Evolutionary conservation across 2,888 invertebrate genomes (phyloP).

Genomic region (Drosophila engyochracea): DNA sequence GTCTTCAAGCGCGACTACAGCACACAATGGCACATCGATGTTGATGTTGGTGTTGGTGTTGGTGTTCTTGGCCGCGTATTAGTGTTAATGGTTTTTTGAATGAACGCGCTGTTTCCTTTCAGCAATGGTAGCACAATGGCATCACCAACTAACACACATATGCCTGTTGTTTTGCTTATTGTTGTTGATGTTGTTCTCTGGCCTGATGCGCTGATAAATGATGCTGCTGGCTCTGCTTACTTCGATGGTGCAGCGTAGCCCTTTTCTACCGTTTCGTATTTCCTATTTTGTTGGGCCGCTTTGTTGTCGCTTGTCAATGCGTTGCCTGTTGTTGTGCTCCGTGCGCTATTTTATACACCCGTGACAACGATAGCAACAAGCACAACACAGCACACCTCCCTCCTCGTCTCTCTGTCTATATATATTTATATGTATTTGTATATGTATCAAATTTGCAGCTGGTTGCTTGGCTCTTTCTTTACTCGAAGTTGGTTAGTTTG

Average conservation of each 20-base stretch:
- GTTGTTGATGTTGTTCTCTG: constrained; percentile 23
- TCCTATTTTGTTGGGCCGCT: constrained; percentile 18
- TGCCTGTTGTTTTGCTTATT: constrained; percentile 39
- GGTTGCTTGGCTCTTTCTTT: constrained; percentile 56
- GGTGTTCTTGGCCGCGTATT: constrained; percentile 59
- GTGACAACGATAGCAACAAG: constrained; percentile 33
- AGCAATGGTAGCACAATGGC: constrained; percentile 56
- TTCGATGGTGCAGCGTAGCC: constrained; percentile 56
- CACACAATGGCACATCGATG: constrained; percentile 57
- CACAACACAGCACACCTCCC: constrained; percentile 7
- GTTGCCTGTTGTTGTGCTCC: constrained; percentile 38
- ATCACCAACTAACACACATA: constrained; percentile 54
- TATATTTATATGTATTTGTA: constrained; percentile 24
- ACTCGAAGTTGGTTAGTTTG: constrained; percentile 55
- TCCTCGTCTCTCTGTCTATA: background rate
- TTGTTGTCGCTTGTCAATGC: constrained; percentile 71
- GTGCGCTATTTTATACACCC: constrained; percentile 10
- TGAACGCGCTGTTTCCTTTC: constrained; percentile 77
- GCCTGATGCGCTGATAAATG: constrained; percentile 77
- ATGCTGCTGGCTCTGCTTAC: constrained; percentile 51
- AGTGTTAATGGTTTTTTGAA: constrained; percentile 80
- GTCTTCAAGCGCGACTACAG: constrained; percentile 37
- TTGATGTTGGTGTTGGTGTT: constrained; percentile 13
- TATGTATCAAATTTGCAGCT: constrained; percentile 67
- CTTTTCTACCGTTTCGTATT: constrained; percentile 15